A percentile compares a stretch with the other conserved stretches of the same genome.
phyloP scores from a whole-genome alignment of 2,888 invertebrate species.

The Biston betularia region DNA sequence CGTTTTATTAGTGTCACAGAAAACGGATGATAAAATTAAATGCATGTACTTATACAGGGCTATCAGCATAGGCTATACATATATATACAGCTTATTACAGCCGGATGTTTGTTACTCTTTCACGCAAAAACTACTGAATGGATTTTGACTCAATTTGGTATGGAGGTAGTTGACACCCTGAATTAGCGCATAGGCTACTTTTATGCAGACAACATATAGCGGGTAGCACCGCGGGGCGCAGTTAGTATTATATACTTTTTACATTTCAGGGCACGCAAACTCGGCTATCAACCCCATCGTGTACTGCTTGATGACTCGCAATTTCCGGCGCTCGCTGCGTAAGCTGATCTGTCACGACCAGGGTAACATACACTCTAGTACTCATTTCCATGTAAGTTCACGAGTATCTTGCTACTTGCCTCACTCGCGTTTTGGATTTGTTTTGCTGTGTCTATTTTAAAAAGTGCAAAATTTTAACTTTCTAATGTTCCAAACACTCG shows the following conservation, averaged over 20 bases:
- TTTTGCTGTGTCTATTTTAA: not conserved
- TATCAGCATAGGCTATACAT: no score
- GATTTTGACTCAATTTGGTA: no score
- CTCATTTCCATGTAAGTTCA: constrained; percentile 84
- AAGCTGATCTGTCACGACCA: constrained; percentile 86
- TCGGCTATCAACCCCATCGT: constrained; percentile 92
- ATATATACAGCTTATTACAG: no score
- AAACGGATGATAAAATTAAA: not conserved
- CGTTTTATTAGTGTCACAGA: not conserved
- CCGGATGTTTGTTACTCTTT: no score
- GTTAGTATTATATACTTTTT: no score
- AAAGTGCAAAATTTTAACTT: no score
- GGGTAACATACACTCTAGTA: constrained; percentile 84
- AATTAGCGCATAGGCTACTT: no score
- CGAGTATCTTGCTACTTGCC: constrained; percentile 28
- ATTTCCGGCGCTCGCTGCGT: constrained; percentile 89
- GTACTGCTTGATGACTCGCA: constrained; percentile 91
- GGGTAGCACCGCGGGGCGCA: no score
- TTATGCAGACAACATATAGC: no score
- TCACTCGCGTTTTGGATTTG: constrained; percentile 1
- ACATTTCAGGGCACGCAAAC: constrained; percentile 88
- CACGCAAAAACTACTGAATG: no score
- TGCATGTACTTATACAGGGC: not conserved
- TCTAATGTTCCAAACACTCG: no score
- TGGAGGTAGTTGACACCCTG: no score